Evolutionary conservation across 2,888 invertebrate genomes (phyloP).

Genomic region (Agriopis aurantiaria): DNA sequence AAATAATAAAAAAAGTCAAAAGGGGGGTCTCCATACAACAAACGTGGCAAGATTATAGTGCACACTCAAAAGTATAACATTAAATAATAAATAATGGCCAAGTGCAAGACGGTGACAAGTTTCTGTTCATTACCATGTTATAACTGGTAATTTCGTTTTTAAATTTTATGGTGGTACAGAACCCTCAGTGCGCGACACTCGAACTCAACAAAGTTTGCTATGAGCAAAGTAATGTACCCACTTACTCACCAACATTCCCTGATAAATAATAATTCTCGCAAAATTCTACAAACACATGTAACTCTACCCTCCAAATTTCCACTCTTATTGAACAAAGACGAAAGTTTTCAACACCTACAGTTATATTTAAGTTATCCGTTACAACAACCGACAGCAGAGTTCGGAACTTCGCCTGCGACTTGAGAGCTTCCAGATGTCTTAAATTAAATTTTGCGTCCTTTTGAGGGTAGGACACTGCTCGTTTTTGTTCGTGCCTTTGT

Average conservation of each 20-base stretch:
- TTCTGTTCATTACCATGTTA: too few species aligned
- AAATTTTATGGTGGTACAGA: too few species aligned
- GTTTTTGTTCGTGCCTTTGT: constrained; percentile 34
- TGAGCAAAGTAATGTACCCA: constrained; percentile 1
- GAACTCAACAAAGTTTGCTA: not conserved
- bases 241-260: constrained; percentile 7
- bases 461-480: constrained; percentile 23
- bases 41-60: too few species aligned
- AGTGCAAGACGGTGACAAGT: too few species aligned
- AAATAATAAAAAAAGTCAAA: too few species aligned
- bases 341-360: constrained; percentile 51
- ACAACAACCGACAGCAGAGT: constrained; percentile 63
- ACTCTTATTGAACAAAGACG: constrained; percentile 55
- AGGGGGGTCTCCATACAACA: too few species aligned
- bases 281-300: constrained; percentile 35
- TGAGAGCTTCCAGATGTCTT: constrained; percentile 54
- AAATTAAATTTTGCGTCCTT: constrained; percentile 57
- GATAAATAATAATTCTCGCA: constrained; percentile 35
- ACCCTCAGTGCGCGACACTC: too few species aligned
- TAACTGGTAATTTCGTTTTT: too few species aligned
- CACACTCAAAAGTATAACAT: too few species aligned
- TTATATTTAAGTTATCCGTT: constrained; percentile 59
- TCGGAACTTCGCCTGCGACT: constrained; percentile 52
- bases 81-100: too few species aligned
- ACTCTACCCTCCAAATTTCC: constrained; percentile 34